A percentile compares a stretch with the other conserved stretches of the same genome.
Evolutionary conservation across 2,888 invertebrate genomes (phyloP).

Genomic region (Noctua janthe): DNA sequence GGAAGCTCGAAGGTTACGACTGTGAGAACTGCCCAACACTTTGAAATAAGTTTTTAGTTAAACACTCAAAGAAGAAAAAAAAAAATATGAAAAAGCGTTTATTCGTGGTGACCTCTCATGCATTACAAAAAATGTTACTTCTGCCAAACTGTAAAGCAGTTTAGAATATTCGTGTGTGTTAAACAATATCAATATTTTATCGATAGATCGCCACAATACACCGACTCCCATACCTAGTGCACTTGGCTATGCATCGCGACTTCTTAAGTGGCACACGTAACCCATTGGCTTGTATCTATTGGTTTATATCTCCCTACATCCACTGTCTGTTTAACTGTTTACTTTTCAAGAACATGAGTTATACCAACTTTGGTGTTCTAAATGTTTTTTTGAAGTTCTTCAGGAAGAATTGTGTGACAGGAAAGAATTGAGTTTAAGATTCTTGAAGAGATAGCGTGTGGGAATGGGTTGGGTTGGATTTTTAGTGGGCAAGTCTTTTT

Average conservation of each 20-base stretch:
- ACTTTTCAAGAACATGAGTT: constrained; percentile 77
- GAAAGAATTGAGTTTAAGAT: background rate
- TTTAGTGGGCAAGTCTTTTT: background rate
- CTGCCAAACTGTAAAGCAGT: too few relatives aligned
- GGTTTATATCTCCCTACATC: constrained; percentile 66
- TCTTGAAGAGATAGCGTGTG: background rate
- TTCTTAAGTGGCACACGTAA: constrained; percentile 82
- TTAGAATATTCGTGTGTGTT: background rate
- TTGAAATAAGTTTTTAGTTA: too few relatives aligned
- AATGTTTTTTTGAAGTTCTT: constrained; percentile 13
- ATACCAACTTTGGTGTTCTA: constrained; percentile 44
- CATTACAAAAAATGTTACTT: too few relatives aligned
- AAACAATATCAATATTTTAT: background rate
- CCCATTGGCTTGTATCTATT: constrained; percentile 82
- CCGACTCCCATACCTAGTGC: constrained; percentile 48
- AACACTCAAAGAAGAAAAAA: too few relatives aligned
- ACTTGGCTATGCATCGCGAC: constrained; percentile 74
- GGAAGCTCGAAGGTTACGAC: too few relatives aligned
- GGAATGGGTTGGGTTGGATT: background rate
- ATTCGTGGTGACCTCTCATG: too few relatives aligned
- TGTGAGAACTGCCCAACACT: too few relatives aligned
- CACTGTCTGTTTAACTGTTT: constrained; percentile 84
- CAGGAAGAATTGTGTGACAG: constrained; percentile 28
- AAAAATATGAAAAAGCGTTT: too few relatives aligned
- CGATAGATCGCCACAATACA: background rate